phyloP scores from a whole-genome alignment of 2,797 vertebrate species.

The Typhlichthys subterraneus region DNA sequence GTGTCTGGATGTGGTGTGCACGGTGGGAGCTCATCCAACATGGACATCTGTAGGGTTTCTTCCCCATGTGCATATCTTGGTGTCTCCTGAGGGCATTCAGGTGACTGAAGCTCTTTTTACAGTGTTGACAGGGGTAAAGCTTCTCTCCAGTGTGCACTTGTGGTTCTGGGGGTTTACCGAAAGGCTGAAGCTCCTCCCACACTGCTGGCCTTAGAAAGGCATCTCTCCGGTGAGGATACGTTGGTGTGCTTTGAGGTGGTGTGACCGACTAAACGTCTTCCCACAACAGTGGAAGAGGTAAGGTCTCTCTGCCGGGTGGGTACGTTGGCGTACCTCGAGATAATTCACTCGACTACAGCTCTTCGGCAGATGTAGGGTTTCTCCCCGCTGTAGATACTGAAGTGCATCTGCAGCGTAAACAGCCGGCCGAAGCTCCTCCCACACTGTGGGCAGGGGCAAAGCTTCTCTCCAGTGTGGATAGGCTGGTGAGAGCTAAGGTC shows the following conservation, averaged over 20 bases:
- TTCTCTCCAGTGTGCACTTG: neutral
- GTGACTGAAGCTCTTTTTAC: conserved; percentile 22
- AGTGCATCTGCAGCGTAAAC: no score
- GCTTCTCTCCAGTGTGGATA: neutral
- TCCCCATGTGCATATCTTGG: conserved; percentile 13
- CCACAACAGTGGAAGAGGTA: neutral
- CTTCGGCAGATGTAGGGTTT: no score
- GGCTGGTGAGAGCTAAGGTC: no score
- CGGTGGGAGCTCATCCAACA: conserved; percentile 29
- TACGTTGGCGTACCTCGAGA: neutral
- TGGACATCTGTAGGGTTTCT: conserved; percentile 24
- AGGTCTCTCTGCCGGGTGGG: neutral
- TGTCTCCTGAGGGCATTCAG: conserved; percentile 19
- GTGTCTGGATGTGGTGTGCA: conserved; percentile 18
- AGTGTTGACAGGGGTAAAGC: conserved; percentile 15
- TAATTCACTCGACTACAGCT: neutral
- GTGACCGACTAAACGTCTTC: neutral
- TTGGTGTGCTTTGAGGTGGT: accelerated
- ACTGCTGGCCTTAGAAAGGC: conserved; percentile 13
- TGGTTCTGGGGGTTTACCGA: neutral
- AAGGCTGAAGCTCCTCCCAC: conserved; percentile 25
- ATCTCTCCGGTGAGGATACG: neutral
- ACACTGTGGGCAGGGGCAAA: neutral
- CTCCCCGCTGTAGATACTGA: no score
- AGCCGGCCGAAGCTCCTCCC: neutral